Evolutionary conservation across 2,113 vertebrate genomes (phyloP).

Genomic region (Coptodon bakossiorum): DNA sequence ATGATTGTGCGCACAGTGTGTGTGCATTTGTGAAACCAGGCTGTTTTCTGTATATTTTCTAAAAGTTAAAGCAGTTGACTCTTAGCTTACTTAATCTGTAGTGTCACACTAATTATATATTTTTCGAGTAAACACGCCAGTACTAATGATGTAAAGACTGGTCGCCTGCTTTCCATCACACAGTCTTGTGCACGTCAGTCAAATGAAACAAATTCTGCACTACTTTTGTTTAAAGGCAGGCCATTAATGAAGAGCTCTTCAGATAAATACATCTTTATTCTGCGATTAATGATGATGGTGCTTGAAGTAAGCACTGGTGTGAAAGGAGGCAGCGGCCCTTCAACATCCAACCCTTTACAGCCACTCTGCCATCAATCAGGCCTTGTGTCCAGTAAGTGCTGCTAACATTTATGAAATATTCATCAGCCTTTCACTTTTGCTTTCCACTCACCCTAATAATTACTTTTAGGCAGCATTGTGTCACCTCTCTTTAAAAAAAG

Average conservation of each 20-base stretch:
- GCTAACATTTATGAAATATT: constrained; percentile 99
- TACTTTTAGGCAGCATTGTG: constrained; percentile 80
- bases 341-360: constrained; percentile 89
- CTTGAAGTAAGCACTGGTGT: constrained; percentile 80
- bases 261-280: constrained; percentile 87
- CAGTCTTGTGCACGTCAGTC: constrained; percentile 67
- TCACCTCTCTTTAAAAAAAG: constrained; percentile 52
- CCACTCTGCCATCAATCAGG: constrained; percentile 94
- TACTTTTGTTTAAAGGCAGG: constrained; percentile 83
- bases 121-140: not conserved
- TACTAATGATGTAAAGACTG: not conserved
- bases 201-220: constrained; percentile 68
- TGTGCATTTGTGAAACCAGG: not conserved
- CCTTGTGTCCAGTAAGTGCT: constrained; percentile 92
- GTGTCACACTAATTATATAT: not conserved
- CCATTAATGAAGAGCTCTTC: constrained; percentile 92
- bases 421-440: constrained; percentile 94
- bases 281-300: constrained; percentile 80
- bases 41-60: not conserved
- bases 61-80: not conserved
- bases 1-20: not conserved
- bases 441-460: constrained; percentile 93
- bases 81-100: not conserved
- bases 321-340: constrained; percentile 79
- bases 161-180: constrained; percentile 6